Percentiles rank a stretch among this genome's conserved stretches.
Conservation (phyloP, 2,113 vertebrate species). For the Cygnus buccinator region DNA sequence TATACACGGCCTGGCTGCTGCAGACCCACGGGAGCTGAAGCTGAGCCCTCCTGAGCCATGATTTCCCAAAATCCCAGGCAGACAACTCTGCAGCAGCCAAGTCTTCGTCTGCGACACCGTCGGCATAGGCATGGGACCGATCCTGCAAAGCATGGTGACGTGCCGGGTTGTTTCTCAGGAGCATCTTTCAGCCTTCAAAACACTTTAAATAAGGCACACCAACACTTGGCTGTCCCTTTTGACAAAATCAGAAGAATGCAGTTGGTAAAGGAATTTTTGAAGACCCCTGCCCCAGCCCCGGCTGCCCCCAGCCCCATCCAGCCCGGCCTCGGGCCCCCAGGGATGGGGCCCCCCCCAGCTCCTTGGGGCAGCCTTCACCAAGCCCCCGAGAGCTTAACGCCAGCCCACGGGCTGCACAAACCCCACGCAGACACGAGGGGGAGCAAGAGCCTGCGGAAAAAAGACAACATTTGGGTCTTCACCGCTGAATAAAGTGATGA, state of each 20-base stretch:
- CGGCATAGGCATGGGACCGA: background rate
- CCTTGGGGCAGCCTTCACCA: too few species aligned
- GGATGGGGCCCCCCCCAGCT: too few species aligned
- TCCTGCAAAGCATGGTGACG: rapidly evolving
- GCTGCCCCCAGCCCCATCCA: too few species aligned
- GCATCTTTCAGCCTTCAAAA: background rate
- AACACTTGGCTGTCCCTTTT: background rate
- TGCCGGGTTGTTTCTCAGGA: background rate
- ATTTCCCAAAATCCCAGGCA: background rate
- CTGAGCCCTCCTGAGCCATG: background rate
- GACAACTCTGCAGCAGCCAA: background rate
- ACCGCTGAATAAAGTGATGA: rapidly evolving
- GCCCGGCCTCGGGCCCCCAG: too few species aligned
- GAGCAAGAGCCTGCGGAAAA: background rate
- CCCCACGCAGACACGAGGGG: background rate
- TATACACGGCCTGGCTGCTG: too few species aligned
- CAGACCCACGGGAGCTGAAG: background rate
- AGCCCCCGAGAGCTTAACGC: background rate
- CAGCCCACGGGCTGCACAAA: background rate
- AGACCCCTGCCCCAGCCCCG: too few species aligned
- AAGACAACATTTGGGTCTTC: rapidly evolving
- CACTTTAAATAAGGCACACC: background rate
- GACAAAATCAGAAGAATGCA: background rate
- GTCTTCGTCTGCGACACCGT: background rate
- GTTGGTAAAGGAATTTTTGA: background rate